Base-by-base conservation (phyloP, 2,888 invertebrate genomes). In the Plebejus anna region DNA sequence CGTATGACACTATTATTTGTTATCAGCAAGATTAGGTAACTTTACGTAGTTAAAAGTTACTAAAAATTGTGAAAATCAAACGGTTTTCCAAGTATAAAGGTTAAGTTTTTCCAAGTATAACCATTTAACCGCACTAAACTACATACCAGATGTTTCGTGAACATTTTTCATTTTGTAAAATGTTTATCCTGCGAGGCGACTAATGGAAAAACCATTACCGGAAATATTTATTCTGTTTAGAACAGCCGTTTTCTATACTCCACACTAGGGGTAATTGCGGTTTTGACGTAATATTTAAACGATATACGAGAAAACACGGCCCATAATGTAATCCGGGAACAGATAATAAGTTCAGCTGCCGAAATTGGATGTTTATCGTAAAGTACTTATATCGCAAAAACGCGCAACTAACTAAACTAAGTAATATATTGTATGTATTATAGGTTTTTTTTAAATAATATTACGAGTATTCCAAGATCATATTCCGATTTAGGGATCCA, bases 201-300 rank as follows among this genome's bases (percentile, higher is more conserved):
- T 66, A 66, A 66, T 66, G 66, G 32, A 66, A 32, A 13, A 66
- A 66, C 66, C 66, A 66, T 66, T 66, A 66, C 66, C 66, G 66
- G 66, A 61, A 66, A 32, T 28, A 5, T 66, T 66, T 36, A 66
- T 66, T 32, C 13, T 66, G 66, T 66, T 66, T 66, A 66, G 4
- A 66, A 66, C 66, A 66, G 66, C 5, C 66, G 66, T 66, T 16
- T 66, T 66, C 66, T 66, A 66, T 66, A 36, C 32, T 32, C 4
- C 66, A 36, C 66, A 13, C 36, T 66, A 16, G 66, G 16, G 66
- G 32, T 66, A 66, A 66, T 66, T 32, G 61, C 22, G 9, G 22
- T 7, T 61, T 61, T 61, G 11, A 61, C 61, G 22, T 28, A 61
- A 22, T 28, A 28, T 22, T 22, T 22, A 22, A 22, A 22, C 22